These are phyloP conservation scores for Sialia sialis DNA, from an alignment of 2,113 vertebrate genomes.

Conservation along the genomic window DNA sequence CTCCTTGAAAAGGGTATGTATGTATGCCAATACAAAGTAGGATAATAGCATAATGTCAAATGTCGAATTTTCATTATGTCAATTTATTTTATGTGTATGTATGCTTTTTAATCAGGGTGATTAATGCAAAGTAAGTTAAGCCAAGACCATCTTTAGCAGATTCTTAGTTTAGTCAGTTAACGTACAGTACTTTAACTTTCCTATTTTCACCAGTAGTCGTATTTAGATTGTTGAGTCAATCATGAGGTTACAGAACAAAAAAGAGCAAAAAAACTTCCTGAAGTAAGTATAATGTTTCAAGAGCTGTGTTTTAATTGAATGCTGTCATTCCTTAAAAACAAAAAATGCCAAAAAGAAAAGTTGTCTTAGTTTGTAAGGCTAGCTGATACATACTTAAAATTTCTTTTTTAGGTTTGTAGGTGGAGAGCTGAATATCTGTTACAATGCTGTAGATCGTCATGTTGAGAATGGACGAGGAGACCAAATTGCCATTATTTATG, in stretches of 20 bases:
- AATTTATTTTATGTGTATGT: not conserved
- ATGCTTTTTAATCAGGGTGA: not conserved
- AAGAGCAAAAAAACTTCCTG: not conserved
- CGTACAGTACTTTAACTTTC: not conserved
- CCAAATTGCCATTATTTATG: constrained; percentile 88
- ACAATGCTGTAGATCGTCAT: constrained; percentile 92
- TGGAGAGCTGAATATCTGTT: constrained; percentile 91
- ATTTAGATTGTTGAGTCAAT: not conserved
- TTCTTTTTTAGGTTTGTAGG: constrained; percentile 86
- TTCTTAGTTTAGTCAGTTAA: not conserved
- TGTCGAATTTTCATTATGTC: not conserved
- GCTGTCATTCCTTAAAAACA: not conserved
- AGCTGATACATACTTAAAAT: not conserved
- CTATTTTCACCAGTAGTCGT: not conserved
- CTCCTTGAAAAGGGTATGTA: not conserved
- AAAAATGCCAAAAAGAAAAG: not conserved
- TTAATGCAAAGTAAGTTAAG: not conserved
- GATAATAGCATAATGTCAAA: not conserved
- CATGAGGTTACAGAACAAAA: not conserved
- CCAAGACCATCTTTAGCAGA: not conserved
- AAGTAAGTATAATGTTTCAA: not conserved
- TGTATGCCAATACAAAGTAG: not conserved
- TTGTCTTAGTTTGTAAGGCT: not conserved
- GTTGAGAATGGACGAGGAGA: constrained; percentile 85
- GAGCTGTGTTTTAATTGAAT: not conserved